A percentile compares a stretch with the other conserved stretches of the same genome.
Evolutionary conservation across 2,797 vertebrate genomes (phyloP).

Genomic region (Podarcis lilfordi): DNA sequence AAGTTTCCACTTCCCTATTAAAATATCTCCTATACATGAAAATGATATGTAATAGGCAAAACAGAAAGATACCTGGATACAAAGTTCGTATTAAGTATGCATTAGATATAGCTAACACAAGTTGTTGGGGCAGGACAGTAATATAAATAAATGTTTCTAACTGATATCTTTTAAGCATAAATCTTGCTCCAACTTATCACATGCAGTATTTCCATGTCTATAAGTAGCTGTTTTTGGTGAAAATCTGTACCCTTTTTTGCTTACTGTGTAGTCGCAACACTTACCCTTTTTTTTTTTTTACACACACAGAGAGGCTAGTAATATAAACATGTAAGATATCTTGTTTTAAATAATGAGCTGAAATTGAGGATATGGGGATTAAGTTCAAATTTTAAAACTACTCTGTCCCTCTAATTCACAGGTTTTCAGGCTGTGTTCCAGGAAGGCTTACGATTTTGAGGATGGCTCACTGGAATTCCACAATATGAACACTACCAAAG

Average conservation of each 20-base stretch:
- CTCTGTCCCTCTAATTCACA: neutral
- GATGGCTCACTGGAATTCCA: neutral
- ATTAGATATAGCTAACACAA: slow-evolving; percentile 64
- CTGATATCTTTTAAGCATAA: slow-evolving; percentile 42
- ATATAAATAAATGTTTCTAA: slow-evolving; percentile 56
- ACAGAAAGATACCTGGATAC: slow-evolving; percentile 55
- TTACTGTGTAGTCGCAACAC: neutral
- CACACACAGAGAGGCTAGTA: neutral
- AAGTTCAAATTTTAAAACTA: neutral
- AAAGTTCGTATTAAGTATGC: slow-evolving; percentile 66
- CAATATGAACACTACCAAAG: neutral
- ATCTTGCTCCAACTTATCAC: neutral
- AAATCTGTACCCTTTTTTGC: neutral
- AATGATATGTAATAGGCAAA: slow-evolving; percentile 60
- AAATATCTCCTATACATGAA: slow-evolving; percentile 41
- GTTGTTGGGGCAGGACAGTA: slow-evolving; percentile 46
- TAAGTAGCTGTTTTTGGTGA: slow-evolving; percentile 20
- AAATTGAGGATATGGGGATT: slow-evolving; percentile 20
- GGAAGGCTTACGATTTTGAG: neutral
- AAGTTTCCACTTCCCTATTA: slow-evolving; percentile 38
- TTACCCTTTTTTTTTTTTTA: neutral
- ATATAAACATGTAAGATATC: slow-evolving; percentile 3
- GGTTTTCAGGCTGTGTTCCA: neutral
- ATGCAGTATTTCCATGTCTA: neutral
- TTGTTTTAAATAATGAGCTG: neutral